Evolutionary conservation across 2,113 vertebrate genomes (phyloP).

Genomic region (Aspidoscelis tigris): DNA sequence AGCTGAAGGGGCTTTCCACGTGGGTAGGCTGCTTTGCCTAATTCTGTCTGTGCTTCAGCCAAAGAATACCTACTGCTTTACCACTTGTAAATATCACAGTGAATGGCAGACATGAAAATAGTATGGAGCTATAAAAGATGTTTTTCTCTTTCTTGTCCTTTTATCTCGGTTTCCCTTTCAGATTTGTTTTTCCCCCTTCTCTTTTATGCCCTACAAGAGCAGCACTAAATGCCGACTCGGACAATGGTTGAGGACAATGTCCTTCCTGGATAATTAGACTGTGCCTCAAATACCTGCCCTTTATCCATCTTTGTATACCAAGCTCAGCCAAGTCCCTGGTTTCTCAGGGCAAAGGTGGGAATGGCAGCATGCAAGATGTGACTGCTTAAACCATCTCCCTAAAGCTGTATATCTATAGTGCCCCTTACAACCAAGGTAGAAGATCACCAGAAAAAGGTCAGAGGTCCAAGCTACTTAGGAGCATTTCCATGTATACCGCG

Average conservation of each 20-base stretch:
- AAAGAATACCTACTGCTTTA: neutral
- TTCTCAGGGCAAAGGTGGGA: conserved; percentile 65
- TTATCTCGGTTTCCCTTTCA: conserved; percentile 72
- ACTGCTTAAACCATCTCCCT: conserved; percentile 57
- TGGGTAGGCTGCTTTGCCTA: neutral
- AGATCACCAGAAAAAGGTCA: conserved; percentile 52
- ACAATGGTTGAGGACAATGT: conserved; percentile 65
- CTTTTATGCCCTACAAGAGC: conserved; percentile 70
- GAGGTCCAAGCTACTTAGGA: conserved; percentile 60
- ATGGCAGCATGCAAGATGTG: conserved; percentile 60
- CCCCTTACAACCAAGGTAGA: conserved; percentile 55
- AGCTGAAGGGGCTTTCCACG: no score
- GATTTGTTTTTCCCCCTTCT: conserved; percentile 65
- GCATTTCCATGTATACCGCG: conserved; percentile 30
- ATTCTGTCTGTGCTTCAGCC: neutral
- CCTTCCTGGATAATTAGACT: conserved; percentile 67
- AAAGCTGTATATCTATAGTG: conserved; percentile 8
- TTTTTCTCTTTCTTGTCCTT: conserved; percentile 63
- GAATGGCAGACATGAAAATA: conserved; percentile 13
- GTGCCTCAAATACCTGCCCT: conserved; percentile 67
- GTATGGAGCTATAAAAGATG: neutral
- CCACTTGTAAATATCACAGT: neutral
- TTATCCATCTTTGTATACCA: conserved; percentile 69
- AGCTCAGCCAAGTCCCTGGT: conserved; percentile 63
- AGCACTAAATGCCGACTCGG: conserved; percentile 59